Conservation (phyloP, 2,113 vertebrate species). For the Phocoena phocoena region DNA sequence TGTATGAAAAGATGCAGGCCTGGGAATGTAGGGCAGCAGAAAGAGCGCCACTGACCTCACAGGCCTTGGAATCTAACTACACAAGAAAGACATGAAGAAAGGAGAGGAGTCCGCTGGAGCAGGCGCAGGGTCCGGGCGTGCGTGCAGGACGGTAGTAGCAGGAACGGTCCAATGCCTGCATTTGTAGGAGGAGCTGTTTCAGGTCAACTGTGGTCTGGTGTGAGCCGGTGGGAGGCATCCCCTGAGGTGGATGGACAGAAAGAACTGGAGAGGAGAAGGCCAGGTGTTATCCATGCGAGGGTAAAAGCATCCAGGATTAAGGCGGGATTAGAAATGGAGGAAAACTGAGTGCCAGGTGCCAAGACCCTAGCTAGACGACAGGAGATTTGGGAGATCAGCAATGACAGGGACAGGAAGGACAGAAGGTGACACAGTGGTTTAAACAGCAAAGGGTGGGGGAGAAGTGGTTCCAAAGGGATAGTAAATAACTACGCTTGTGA, state of each 20-base stretch:
- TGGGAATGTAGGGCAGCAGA: not conserved
- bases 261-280: not conserved
- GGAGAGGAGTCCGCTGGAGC: not conserved
- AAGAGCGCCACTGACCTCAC: not conserved
- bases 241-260: not conserved
- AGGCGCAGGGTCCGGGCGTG: fast-evolving
- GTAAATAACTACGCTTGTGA: not conserved
- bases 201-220: not conserved
- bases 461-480: not conserved
- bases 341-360: not conserved
- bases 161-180: too few species aligned
- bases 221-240: not conserved
- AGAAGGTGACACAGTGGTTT: not conserved
- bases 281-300: not conserved
- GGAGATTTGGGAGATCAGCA: not conserved
- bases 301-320: not conserved
- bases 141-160: not conserved
- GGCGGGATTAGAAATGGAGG: not conserved
- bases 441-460: not conserved
- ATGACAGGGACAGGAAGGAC: not conserved
- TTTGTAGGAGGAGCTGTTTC: not conserved
- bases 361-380: fast-evolving
- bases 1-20: not conserved
- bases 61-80: fast-evolving
- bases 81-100: not conserved